A percentile compares a stretch with the other conserved stretches of the same genome.
These are phyloP conservation scores for Chromoteleia sp. DNA, from an alignment of 2,888 invertebrate species.

Conservation along the genomic window DNA sequence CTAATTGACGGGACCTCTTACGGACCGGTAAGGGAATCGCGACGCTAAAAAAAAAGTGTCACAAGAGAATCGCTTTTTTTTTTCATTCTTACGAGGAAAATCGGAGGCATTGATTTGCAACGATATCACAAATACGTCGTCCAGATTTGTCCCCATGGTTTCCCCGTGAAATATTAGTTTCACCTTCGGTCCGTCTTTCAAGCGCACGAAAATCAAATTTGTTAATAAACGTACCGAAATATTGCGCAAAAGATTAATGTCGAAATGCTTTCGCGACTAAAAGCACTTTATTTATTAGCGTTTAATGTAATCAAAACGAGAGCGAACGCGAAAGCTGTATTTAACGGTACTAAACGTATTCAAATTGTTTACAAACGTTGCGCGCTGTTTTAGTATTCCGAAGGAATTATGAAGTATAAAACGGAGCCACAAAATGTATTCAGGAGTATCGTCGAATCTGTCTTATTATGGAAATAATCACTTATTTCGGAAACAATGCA, in stretches of 20 bases:
- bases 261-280: slow-evolving; percentile 24
- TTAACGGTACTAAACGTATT: slow-evolving; percentile 15
- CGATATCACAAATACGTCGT: slow-evolving; percentile 16
- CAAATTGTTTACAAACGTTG: slow-evolving; percentile 37
- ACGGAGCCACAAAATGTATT: slow-evolving; percentile 31
- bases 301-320: slow-evolving; percentile 33
- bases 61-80: slow-evolving; percentile 59
- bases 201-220: slow-evolving; percentile 27
- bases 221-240: slow-evolving; percentile 24
- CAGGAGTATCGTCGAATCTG: slow-evolving; percentile 2
- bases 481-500: slow-evolving; percentile 32
- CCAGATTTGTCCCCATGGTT: slow-evolving; percentile 10
- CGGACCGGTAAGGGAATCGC: slow-evolving; percentile 24
- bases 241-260: slow-evolving; percentile 28
- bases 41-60: slow-evolving; percentile 21
- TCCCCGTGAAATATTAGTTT: slow-evolving; percentile 26
- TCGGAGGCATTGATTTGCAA: slow-evolving; percentile 27
- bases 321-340: slow-evolving; percentile 14
- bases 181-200: neutral
- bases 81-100: slow-evolving; percentile 13
- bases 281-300: slow-evolving; percentile 37
- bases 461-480: slow-evolving; percentile 32
- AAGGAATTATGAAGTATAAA: slow-evolving; percentile 33
- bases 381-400: slow-evolving; percentile 1
- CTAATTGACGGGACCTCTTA: slow-evolving; percentile 79